These are phyloP conservation scores for Chrysomela aeneicollis DNA, from an alignment of 2,888 invertebrate genomes.

Conservation along the genomic window DNA sequence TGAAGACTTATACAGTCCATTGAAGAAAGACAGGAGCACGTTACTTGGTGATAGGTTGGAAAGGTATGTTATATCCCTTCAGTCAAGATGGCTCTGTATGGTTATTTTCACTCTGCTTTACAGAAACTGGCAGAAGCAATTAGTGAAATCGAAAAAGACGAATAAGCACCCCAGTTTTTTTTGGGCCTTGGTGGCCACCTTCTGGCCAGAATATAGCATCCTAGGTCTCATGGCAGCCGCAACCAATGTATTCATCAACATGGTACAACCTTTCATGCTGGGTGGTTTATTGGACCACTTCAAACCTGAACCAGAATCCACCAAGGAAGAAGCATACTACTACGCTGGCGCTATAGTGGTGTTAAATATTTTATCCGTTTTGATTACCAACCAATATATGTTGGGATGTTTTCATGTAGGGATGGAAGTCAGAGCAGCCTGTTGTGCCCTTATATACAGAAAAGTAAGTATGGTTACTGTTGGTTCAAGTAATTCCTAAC, in stretches of 20 bases:
- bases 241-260: constrained; percentile 64
- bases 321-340: constrained; percentile 67
- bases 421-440: constrained; percentile 79
- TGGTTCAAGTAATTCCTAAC: too few relatives aligned
- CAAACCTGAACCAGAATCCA: constrained; percentile 61
- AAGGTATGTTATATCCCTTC: constrained; percentile 62
- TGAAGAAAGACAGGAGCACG: constrained; percentile 73
- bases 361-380: constrained; percentile 64
- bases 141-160: constrained; percentile 65
- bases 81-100: too few relatives aligned
- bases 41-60: constrained; percentile 72
- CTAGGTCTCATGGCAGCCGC: constrained; percentile 70
- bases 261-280: constrained; percentile 71
- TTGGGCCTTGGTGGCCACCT: constrained; percentile 70
- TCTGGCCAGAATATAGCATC: constrained; percentile 69
- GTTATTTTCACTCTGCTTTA: not conserved
- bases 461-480: constrained; percentile 73
- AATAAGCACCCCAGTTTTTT: constrained; percentile 70
- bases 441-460: constrained; percentile 81
- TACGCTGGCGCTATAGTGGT: constrained; percentile 67
- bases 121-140: constrained; percentile 73
- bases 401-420: constrained; percentile 75
- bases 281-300: constrained; percentile 72
- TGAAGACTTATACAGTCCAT: constrained; percentile 77
- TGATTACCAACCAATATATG: constrained; percentile 70